A percentile compares a stretch with the other conserved stretches of the same genome.
These are phyloP conservation scores for Grantiella picta DNA, from an alignment of 2,113 vertebrate species.

Conservation along the genomic window DNA sequence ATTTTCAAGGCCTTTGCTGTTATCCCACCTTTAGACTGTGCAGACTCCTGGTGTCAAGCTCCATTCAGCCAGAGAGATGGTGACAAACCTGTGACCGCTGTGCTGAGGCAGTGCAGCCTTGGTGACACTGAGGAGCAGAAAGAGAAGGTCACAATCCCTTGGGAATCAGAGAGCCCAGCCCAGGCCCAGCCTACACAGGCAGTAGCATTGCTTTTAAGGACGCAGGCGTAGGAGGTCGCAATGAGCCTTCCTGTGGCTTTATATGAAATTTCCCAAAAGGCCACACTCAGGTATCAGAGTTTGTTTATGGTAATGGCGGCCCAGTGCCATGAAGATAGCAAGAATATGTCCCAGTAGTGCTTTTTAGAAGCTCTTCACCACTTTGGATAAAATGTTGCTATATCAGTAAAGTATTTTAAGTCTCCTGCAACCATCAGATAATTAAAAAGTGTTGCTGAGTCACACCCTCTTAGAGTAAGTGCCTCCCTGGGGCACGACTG, in stretches of 20 bases:
- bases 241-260: not conserved
- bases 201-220: not conserved
- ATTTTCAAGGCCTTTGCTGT: not conserved
- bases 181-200: fast-evolving
- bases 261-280: not conserved
- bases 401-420: no score
- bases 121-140: fast-evolving
- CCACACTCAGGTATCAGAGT: not conserved
- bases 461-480: not conserved
- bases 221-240: fast-evolving
- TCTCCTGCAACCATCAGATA: slow-evolving; percentile 6
- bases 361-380: slow-evolving; percentile 50
- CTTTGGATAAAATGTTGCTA: slow-evolving; percentile 46
- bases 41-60: not conserved
- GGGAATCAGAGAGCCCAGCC: fast-evolving
- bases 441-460: slow-evolving; percentile 47
- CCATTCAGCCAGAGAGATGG: not conserved
- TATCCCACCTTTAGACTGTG: not conserved
- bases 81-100: not conserved
- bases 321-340: not conserved
- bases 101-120: fast-evolving
- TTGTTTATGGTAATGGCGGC: slow-evolving; percentile 41
- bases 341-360: slow-evolving; percentile 35
- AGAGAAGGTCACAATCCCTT: not conserved
- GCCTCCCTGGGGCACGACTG: not conserved